Conservation (phyloP, 2,888 invertebrate species). For the Acrobasis suavella region DNA sequence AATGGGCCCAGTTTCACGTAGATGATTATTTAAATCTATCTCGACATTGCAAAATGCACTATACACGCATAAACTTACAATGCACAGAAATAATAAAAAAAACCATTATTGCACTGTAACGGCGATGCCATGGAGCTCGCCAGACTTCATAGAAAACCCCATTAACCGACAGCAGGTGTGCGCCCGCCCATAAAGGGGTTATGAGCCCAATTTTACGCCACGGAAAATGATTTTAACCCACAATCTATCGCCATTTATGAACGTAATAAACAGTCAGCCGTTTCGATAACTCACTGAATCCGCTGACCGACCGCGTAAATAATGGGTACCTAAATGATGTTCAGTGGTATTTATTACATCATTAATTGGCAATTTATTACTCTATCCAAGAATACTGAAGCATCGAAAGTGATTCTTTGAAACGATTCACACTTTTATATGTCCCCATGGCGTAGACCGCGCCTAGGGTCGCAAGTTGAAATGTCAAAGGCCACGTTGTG, state of each 20-base stretch:
- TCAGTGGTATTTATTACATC: conserved; percentile 2
- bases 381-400: too few relatives aligned
- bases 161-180: conserved; percentile 29
- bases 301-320: conserved; percentile 16
- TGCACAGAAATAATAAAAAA: too few relatives aligned
- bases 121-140: neutral
- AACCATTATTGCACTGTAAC: neutral
- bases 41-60: too few relatives aligned
- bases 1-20: too few relatives aligned
- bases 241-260: conserved; percentile 38
- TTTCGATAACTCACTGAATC: conserved; percentile 25
- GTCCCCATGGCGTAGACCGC: too few relatives aligned
- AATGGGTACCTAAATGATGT: conserved; percentile 16
- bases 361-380: neutral
- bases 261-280: neutral
- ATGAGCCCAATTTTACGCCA: conserved; percentile 34
- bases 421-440: too few relatives aligned
- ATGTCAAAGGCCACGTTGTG: too few relatives aligned
- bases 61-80: too few relatives aligned
- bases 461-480: too few relatives aligned
- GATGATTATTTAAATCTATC: too few relatives aligned
- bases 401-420: too few relatives aligned
- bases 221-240: conserved; percentile 41
- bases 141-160: conserved; percentile 22
- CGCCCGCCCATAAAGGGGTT: conserved; percentile 28